phyloP scores from a whole-genome alignment of 37 sponge, comb jelly and placozoan species.

The Diacarnus erythraeanus region DNA sequence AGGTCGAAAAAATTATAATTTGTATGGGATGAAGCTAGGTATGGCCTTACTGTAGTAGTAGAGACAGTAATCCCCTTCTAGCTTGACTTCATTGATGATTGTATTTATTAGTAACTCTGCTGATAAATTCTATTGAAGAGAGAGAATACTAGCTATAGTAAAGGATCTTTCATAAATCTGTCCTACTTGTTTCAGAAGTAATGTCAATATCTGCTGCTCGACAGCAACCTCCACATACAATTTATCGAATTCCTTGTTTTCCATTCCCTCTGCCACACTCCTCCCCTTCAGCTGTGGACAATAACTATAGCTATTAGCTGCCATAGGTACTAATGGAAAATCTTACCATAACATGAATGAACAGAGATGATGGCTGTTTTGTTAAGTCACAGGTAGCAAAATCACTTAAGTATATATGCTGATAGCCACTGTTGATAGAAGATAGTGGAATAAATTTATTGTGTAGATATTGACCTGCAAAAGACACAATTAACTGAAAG shows the following conservation, averaged over 20 bases:
- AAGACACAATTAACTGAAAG: neutral
- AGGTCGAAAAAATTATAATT: neutral
- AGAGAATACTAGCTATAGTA: no score
- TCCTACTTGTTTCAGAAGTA: no score
- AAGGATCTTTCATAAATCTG: no score
- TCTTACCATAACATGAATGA: constrained; percentile 11
- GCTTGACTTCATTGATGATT: constrained; percentile 3
- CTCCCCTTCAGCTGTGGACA: neutral
- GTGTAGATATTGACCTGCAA: constrained; percentile 13
- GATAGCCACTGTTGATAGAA: constrained; percentile 15
- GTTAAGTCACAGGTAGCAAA: neutral
- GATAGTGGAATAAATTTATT: constrained; percentile 1
- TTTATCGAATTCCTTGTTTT: neutral
- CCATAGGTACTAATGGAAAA: neutral
- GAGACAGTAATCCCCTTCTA: constrained; percentile 13
- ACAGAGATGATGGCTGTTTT: constrained; percentile 24
- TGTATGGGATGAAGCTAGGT: neutral
- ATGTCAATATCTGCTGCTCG: neutral
- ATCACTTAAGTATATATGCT: constrained; percentile 18
- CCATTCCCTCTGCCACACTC: neutral
- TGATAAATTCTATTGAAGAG: neutral
- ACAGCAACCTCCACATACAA: constrained; percentile 5
- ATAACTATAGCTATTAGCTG: neutral
- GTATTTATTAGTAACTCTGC: neutral
- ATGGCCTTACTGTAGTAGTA: neutral